Evolutionary conservation across 1,140 invertebrate genomes (phyloP).

Genomic region (Protaetia brevitarsis): DNA sequence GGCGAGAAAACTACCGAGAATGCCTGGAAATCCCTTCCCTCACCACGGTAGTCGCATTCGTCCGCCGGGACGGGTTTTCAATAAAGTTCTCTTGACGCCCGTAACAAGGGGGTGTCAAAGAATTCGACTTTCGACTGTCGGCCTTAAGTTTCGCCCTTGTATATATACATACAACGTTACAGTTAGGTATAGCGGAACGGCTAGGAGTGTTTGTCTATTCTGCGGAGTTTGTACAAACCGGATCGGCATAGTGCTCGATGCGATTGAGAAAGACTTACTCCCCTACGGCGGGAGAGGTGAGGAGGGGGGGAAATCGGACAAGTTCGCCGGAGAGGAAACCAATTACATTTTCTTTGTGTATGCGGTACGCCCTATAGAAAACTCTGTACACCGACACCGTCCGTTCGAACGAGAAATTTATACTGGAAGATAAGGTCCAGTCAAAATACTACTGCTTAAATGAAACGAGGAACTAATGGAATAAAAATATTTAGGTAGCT

Average conservation of each 20-base stretch:
- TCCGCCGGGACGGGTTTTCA: constrained; percentile 47
- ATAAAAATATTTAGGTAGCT: too few relatives aligned
- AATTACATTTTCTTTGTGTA: too few relatives aligned
- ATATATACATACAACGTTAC: constrained; percentile 5
- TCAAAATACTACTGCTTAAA: too few relatives aligned
- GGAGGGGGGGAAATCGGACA: background rate
- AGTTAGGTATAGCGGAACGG: background rate
- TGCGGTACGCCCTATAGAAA: too few relatives aligned
- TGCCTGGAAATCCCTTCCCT: constrained; percentile 43
- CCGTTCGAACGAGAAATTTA: too few relatives aligned
- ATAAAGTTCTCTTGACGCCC: constrained; percentile 47
- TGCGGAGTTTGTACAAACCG: constrained; percentile 3
- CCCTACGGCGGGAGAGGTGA: background rate
- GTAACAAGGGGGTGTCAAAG: constrained; percentile 40
- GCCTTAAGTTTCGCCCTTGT: constrained; percentile 2
- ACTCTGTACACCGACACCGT: too few relatives aligned
- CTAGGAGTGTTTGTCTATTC: background rate
- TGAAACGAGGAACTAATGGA: too few relatives aligned
- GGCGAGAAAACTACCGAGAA: constrained; percentile 42
- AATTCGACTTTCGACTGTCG: constrained; percentile 7
- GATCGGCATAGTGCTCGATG: background rate
- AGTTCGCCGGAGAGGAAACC: constrained; percentile 3
- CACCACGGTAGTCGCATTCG: constrained; percentile 42
- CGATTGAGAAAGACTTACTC: constrained; percentile 6
- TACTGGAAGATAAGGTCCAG: too few relatives aligned